Base-by-base conservation (phyloP, 2,888 invertebrate genomes). In the Epinotia nisella region DNA sequence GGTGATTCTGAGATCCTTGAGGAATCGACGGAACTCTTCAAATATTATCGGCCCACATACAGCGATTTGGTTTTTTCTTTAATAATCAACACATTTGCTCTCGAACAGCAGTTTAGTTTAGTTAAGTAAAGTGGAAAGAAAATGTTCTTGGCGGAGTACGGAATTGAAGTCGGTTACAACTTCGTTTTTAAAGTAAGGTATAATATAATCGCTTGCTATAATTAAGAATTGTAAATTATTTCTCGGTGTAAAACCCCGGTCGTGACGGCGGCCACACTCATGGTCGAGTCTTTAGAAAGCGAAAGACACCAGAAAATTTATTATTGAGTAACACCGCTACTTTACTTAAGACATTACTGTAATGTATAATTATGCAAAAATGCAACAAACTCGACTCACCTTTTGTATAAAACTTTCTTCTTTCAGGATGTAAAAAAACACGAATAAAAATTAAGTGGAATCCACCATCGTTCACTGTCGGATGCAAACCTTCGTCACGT, bases 201-300 rank as follows among this genome's bases (percentile, higher is more conserved):
- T 64, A 11, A n/a, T 19, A 55, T 53, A 15, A 55, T 13, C 5
- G 10, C 15, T 56, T 62, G 66, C 5, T 51, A 35, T 45, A 29
- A 65, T 21, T 39, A 65, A 39, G 55, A 19, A n/a, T 76, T 64
- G 51, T 55, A 74, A 70, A 84, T 83, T 80, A 81, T 82, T 86
- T 83, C 83, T 82, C 79, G 76, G 78, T 75, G 81, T 82, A 79
- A 85, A 87, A 85, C 83, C 82, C 85, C 82, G 79, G 80, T 89
- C 88, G 89, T 90, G 88, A 88, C 89, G 83, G 83, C 83, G 81
- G 85, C 85, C 87, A 87, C 90, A 92, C 91, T 92, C 92, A 92
- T 89, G 92, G 92, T 84, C 92, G 89, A 81, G 79, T 82, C 87
- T 90, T 90, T 92, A 92, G 92, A 92, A 92, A 93, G 93, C 91